Base-by-base conservation (phyloP, 2,888 invertebrate genomes). In the Phytoseiulus persimilis region DNA sequence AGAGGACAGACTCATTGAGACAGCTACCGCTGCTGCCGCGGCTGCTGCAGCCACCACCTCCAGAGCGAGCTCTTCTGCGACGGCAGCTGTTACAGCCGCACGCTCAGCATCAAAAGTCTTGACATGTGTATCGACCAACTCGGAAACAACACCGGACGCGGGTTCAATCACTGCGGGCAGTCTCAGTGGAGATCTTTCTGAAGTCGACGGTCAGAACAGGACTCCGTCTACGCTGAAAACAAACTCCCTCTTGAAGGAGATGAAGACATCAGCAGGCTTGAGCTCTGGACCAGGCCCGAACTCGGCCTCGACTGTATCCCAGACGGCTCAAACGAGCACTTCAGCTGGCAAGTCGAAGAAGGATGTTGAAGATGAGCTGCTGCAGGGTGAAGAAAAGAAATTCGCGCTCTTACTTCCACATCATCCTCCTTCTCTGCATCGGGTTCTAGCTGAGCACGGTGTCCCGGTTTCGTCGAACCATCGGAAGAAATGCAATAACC, bases 1-100 rank as follows among this genome's bases (percentile, higher is more conserved):
- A 83, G 83, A 33, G 23, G 83, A 32, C 90, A 32, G 31, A 83
- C 46, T 39, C 83, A 32, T 39, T 31, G 45, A 83, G 11, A 32
- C 83, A 45, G 84, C 90, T 28, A 90, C 32, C 28, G 83, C 90
- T 65, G 83, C 90, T 83, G 89, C 89, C n/a, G 83, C 90, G 83
- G 84, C 90, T 18, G 89, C 84, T 11, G 83, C 90, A 46, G 89
- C 90, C 32, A 39, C 90, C 31, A 83, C 83, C 31, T 32, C 89
- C 31, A 28, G 39, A 39, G 39, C 39, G 39, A 39, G 9, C 9
- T 9, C 91, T 89, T 39, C 90, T 87, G 31, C 90, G 32, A 11
- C 84, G 83, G 83, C 90, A 84, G 90, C 65, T 23, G 83, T 32
- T 39, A 31, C 90, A 33, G 83, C 90, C 89, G 89, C 90, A 5